Percentiles rank a stretch among this genome's conserved stretches.
These are phyloP conservation scores for Stercorarius parasiticus DNA, from an alignment of 2,113 vertebrate species.

Conservation along the genomic window DNA sequence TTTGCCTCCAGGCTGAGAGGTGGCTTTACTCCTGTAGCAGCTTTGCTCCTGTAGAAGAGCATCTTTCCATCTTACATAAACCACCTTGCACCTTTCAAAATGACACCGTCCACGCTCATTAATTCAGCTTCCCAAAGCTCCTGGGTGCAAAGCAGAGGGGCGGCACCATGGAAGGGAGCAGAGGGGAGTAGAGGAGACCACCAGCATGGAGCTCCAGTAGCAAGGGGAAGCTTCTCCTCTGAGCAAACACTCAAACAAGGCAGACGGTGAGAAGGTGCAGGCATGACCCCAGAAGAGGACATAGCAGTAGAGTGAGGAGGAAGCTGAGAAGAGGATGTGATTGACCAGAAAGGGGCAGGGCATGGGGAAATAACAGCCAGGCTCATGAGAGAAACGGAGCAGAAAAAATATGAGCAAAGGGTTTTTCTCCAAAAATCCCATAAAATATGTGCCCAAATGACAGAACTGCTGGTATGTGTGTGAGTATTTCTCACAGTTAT, in stretches of 20 bases:
- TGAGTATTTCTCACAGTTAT: neutral
- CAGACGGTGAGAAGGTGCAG: neutral
- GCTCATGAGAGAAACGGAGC: neutral
- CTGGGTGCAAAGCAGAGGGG: neutral
- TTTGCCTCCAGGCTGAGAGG: neutral
- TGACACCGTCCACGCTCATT: rapidly evolving
- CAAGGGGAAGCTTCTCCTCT: constrained; percentile 19
- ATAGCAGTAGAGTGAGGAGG: neutral
- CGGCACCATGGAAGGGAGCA: neutral
- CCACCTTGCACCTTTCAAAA: neutral
- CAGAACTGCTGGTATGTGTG: neutral
- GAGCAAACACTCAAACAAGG: neutral
- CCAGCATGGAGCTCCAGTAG: neutral
- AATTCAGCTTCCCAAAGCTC: neutral
- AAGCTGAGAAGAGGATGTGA: neutral
- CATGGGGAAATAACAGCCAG: neutral
- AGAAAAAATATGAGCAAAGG: neutral
- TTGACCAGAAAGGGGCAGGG: neutral
- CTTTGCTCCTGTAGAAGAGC: neutral
- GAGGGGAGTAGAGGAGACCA: neutral
- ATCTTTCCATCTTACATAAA: neutral
- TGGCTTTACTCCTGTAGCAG: neutral
- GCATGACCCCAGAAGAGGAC: neutral
- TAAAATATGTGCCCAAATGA: neutral
- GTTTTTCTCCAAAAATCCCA: rapidly evolving